Percentiles rank a stretch among this genome's conserved stretches.
phyloP scores from a whole-genome alignment of 2,888 invertebrate species.

The Lissonota sp. region DNA sequence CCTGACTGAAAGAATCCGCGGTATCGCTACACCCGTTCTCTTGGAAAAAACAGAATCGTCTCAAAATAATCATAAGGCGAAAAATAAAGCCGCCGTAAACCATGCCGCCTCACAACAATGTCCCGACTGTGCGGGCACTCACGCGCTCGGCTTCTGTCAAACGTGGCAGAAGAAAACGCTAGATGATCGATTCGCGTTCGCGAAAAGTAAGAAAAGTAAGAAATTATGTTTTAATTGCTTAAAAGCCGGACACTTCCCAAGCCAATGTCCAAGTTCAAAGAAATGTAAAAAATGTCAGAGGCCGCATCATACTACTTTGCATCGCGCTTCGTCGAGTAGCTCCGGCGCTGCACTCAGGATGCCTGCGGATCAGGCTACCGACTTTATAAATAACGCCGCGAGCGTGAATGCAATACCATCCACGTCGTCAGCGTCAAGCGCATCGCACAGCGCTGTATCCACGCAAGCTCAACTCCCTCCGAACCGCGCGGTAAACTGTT shows the following conservation, averaged over 20 bases:
- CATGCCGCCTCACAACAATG: slow-evolving; percentile 3
- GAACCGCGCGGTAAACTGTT: slow-evolving; percentile 43
- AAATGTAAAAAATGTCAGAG: slow-evolving; percentile 50
- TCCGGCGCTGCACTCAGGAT: neutral
- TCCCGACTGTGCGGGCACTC: slow-evolving; percentile 7
- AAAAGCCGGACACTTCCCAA: slow-evolving; percentile 34
- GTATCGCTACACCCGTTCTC: too few relatives aligned
- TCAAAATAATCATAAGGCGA: neutral
- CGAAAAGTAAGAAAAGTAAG: slow-evolving; percentile 2
- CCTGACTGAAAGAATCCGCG: too few relatives aligned
- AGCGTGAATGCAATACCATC: neutral
- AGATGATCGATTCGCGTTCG: slow-evolving; percentile 13
- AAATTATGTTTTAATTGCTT: slow-evolving; percentile 60
- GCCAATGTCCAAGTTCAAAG: slow-evolving; percentile 32
- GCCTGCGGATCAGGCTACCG: neutral
- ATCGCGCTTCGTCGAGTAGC: too few relatives aligned
- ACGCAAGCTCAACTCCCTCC: too few relatives aligned
- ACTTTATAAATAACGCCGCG: neutral
- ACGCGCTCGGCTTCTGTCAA: slow-evolving; percentile 8
- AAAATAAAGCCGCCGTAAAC: slow-evolving; percentile 20
- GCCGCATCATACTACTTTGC: slow-evolving; percentile 49
- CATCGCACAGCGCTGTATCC: too few relatives aligned
- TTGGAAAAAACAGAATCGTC: neutral
- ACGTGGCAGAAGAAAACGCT: neutral
- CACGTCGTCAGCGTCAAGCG: neutral